Evolutionary conservation across 1,140 invertebrate genomes (phyloP).

Genomic region (Hirudo medicinalis): DNA sequence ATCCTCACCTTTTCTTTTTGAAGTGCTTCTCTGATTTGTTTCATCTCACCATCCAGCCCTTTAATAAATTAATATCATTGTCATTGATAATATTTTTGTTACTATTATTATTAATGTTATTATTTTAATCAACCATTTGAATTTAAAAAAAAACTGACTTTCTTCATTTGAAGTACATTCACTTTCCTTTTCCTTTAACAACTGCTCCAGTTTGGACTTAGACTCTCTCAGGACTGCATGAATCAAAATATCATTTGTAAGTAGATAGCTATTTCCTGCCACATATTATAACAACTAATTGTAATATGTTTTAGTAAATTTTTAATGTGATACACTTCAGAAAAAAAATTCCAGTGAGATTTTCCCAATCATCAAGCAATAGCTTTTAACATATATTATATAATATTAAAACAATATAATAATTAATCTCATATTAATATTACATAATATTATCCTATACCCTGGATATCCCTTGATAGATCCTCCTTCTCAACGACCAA

Average conservation of each 20-base stretch:
- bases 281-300: no score
- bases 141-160: not conserved
- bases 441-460: not conserved
- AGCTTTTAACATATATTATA: no score
- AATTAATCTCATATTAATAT: no score
- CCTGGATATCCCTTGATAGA: not conserved
- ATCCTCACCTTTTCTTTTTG: no score
- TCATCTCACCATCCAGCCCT: not conserved
- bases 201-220: not conserved
- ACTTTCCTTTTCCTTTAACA: not conserved
- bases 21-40: no score
- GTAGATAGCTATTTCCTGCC: no score
- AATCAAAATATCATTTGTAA: not conserved
- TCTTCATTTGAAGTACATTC: not conserved
- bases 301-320: no score
- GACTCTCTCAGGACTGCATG: not conserved
- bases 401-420: no score
- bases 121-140: not conserved
- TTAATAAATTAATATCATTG: not conserved
- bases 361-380: no score
- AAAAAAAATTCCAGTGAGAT: no score
- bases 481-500: constrained; percentile 1
- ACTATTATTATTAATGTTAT: not conserved
- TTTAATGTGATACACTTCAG: no score
- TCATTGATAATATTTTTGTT: not conserved